Percentiles rank a stretch among this genome's conserved stretches.
phyloP scores from a whole-genome alignment of 1,140 invertebrate genomes.

The Drosophila melanogaster region DNA sequence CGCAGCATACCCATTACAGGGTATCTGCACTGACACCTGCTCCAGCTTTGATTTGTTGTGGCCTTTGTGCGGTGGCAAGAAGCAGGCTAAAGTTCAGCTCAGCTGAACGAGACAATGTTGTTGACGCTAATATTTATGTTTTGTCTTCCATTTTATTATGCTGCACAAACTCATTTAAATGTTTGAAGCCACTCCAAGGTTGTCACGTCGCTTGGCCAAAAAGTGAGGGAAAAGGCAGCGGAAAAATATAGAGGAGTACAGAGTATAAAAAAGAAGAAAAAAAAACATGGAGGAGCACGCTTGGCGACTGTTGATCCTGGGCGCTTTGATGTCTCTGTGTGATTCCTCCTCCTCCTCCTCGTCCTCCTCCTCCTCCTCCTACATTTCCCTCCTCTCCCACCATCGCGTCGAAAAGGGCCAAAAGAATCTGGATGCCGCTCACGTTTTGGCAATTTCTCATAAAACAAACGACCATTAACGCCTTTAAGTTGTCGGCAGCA shows the following conservation, averaged over 20 bases:
- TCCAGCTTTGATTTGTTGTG: conserved; percentile 38
- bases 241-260: conserved; percentile 2
- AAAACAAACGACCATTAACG: conserved; percentile 85
- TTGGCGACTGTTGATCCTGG: conserved; percentile 77
- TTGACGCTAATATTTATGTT: conserved; percentile 37
- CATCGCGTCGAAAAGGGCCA: no score
- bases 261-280: neutral
- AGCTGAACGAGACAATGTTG: conserved; percentile 24
- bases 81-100: conserved; percentile 19
- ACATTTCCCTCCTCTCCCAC: no score
- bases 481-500: conserved; percentile 80
- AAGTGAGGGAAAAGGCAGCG: neutral
- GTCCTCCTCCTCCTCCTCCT: no score
- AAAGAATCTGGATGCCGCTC: conserved; percentile 64
- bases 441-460: conserved; percentile 85
- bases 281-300: conserved; percentile 45
- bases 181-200: conserved; percentile 48
- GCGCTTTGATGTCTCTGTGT: conserved; percentile 67
- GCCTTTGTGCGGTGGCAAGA: conserved; percentile 1
- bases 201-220: conserved; percentile 26
- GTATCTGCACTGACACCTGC: conserved; percentile 31
- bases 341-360: neutral
- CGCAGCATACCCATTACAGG: conserved; percentile 1
- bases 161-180: conserved; percentile 69
- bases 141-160: conserved; percentile 17